Conservation (phyloP, 2,797 vertebrate genomes). For the Schizopygopsis pylzovi region DNA sequence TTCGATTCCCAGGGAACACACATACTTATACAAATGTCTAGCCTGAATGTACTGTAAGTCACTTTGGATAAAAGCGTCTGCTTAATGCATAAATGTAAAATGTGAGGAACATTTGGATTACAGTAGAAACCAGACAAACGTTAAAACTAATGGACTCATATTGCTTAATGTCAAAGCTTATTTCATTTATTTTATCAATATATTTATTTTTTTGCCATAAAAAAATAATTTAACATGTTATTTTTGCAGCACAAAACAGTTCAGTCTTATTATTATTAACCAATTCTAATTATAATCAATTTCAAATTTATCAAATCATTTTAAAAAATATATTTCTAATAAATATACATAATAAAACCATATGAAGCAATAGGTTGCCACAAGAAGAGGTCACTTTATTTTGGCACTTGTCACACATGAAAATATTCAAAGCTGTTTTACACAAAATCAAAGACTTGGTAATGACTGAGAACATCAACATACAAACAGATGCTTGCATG, state of each 20-base stretch:
- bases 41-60: too few relatives aligned
- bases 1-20: too few relatives aligned
- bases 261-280: not conserved
- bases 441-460: conserved; percentile 56
- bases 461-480: conserved; percentile 54
- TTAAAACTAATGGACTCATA: not conserved
- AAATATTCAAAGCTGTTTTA: conserved; percentile 63
- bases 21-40: too few relatives aligned
- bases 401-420: conserved; percentile 64
- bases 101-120: not conserved
- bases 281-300: not conserved
- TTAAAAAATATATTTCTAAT: not conserved
- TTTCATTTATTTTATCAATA: not conserved
- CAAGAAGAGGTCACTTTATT: conserved; percentile 65
- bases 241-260: not conserved
- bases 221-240: not conserved
- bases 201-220: not conserved
- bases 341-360: not conserved
- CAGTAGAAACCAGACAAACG: not conserved
- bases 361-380: conserved; percentile 43
- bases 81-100: too few relatives aligned
- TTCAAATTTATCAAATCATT: not conserved
- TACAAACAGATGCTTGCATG: conserved; percentile 58
- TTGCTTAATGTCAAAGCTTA: not conserved
- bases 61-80: too few relatives aligned